Evolutionary conservation across 2,888 invertebrate species (phyloP).

Genomic region (Protophormia terraenovae): DNA sequence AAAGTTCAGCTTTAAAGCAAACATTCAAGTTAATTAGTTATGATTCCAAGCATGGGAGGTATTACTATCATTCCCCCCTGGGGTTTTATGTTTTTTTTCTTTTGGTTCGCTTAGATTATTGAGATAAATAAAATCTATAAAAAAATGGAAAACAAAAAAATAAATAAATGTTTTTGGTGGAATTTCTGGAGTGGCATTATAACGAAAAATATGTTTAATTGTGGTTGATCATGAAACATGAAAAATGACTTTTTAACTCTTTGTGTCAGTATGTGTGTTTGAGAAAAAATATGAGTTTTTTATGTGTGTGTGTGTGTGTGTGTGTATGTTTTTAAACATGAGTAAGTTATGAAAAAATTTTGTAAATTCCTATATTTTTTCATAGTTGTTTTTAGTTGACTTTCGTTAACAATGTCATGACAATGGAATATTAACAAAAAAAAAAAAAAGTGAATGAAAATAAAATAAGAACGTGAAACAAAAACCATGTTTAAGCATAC

Average conservation of each 20-base stretch:
- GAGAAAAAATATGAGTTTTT: no score
- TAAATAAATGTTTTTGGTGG: neutral
- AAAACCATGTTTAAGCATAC: no score
- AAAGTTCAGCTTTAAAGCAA: neutral
- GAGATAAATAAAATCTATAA: neutral
- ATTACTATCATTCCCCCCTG: neutral
- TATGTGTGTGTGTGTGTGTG: no score
- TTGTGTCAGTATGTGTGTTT: neutral
- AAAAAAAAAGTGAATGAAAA: neutral
- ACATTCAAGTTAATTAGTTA: neutral
- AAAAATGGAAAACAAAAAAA: neutral
- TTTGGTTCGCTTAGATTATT: neutral
- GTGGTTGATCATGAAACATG: constrained; percentile 74
- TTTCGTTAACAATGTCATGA: constrained; percentile 56
- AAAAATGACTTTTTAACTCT: constrained; percentile 61
- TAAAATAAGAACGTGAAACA: no score
- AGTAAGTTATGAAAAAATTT: no score
- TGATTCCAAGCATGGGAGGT: no score
- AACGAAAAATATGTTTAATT: constrained; percentile 73
- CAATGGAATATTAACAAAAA: constrained; percentile 51
- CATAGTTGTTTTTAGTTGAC: neutral
- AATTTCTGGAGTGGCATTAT: constrained; percentile 34
- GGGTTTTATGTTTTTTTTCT: neutral
- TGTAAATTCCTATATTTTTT: constrained; percentile 8
- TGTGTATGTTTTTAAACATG: no score